Evolutionary conservation across 2,797 vertebrate species (phyloP), one percentile per base, ranked within the genome.

Genomic region (Chrosomus eos): DNA sequence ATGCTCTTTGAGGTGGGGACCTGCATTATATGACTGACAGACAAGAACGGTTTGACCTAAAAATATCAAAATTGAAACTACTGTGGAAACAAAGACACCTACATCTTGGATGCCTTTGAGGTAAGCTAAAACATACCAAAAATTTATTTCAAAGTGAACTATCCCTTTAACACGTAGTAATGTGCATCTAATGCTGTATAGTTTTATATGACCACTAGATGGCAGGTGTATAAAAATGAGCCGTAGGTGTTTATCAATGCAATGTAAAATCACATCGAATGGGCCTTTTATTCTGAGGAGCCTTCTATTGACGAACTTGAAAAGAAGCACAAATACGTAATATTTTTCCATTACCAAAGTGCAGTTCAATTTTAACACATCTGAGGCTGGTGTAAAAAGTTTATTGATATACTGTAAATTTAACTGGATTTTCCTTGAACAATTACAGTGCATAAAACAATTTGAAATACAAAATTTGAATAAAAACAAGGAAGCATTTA

Each of bases 141-240:
- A n/a, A n/a, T n/a, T n/a, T n/a, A n/a, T n/a, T n/a, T n/a, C n/a
- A n/a, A n/a, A n/a, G n/a, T n/a, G n/a, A n/a, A n/a, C n/a, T n/a
- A n/a, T n/a, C n/a, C n/a, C n/a, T n/a, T n/a, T n/a, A n/a, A 7
- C 43, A 72, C 40, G n/a, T n/a, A 28, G 2, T 48, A 19, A 45
- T 33, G 60, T 48, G 38, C 14, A 14, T 66, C 5, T 21, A 58
- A 55, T n/a, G 14, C 36, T 78, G 16, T 5, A 16, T 14, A 13
- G 16, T 60, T 55, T 31, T 33, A 3, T 64, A 23, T 73, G 70
- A 18, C 55, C 80, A 82, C 80, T 82, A 73, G 80, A 73, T 73
- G 70, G 38, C 36, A 21, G 10, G 7, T 28, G 16, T 28, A 45
- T 21, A 48, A 21, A 43, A 67, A 51, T 13, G 0, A 33, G 26